These are phyloP conservation scores for Ispidina lecontei DNA, from an alignment of 2,797 vertebrate genomes.

Conservation along the genomic window DNA sequence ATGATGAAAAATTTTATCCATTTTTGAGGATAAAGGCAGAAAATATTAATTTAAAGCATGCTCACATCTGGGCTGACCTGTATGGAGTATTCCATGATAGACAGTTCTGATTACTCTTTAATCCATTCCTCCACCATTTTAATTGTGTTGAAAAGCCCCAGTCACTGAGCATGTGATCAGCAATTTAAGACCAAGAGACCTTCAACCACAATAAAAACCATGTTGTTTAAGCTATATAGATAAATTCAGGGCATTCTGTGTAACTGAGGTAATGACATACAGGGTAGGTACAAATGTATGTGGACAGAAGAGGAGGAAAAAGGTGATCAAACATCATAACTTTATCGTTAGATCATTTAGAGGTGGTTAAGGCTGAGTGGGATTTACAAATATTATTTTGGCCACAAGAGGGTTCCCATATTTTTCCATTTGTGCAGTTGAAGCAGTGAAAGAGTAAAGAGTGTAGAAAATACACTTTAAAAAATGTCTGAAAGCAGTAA, in stretches of 20 bases:
- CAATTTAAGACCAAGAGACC: neutral
- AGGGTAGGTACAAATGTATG: neutral
- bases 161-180: neutral
- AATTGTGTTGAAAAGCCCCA: neutral
- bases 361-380: slow-evolving; percentile 25
- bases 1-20: neutral
- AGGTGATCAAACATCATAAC: neutral
- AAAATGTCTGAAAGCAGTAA: neutral
- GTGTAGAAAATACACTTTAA: neutral
- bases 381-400: slow-evolving; percentile 60
- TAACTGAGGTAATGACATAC: neutral
- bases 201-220: slow-evolving; percentile 33
- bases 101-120: neutral
- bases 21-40: neutral
- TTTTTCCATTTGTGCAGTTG: slow-evolving; percentile 8
- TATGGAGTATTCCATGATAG: neutral
- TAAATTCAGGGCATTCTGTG: neutral
- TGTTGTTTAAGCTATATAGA: neutral
- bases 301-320: neutral
- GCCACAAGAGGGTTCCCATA: slow-evolving; percentile 54
- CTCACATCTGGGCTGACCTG: neutral
- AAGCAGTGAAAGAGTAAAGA: neutral
- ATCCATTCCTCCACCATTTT: neutral
- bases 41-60: neutral
- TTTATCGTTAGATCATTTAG: neutral